Conservation (phyloP, 2,113 vertebrate genomes). For the Nerophis lumbriciformis region DNA sequence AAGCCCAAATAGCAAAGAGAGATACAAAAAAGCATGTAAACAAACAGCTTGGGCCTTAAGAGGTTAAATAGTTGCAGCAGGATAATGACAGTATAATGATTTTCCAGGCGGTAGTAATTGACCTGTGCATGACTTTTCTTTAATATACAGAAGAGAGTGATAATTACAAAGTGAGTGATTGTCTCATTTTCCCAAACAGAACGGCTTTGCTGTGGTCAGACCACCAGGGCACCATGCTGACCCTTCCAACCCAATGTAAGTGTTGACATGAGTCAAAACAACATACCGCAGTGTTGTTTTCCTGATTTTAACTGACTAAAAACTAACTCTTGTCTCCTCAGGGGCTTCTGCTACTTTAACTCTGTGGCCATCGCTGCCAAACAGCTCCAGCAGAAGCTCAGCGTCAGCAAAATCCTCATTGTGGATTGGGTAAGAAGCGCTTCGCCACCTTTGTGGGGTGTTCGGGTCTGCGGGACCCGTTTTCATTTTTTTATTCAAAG, state of each 20-base stretch:
- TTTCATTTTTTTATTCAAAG: too few relatives aligned
- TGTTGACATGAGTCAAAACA: constrained; percentile 10
- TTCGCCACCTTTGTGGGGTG: not conserved
- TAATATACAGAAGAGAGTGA: not conserved
- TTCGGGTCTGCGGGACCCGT: too few relatives aligned
- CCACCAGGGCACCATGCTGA: constrained; percentile 89
- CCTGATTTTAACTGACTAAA: too few relatives aligned
- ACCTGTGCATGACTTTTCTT: too few relatives aligned
- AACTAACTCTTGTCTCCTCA: constrained; percentile 39
- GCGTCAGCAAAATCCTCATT: constrained; percentile 86
- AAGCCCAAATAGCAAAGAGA: too few relatives aligned
- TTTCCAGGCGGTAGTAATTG: too few relatives aligned
- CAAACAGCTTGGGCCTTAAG: too few relatives aligned
- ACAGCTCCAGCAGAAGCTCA: constrained; percentile 78
- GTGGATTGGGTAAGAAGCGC: constrained; percentile 86
- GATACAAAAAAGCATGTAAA: too few relatives aligned
- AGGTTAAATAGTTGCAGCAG: too few relatives aligned
- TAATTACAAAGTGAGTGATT: not conserved
- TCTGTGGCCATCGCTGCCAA: constrained; percentile 89
- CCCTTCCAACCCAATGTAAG: constrained; percentile 87
- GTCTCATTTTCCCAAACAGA: constrained; percentile 66
- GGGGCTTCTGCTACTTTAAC: constrained; percentile 93
- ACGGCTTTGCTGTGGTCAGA: constrained; percentile 89
- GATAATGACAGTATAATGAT: too few relatives aligned
- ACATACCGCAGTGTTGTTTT: not conserved